phyloP scores from a whole-genome alignment of 2,113 vertebrate genomes.

The Silurus glanis region DNA sequence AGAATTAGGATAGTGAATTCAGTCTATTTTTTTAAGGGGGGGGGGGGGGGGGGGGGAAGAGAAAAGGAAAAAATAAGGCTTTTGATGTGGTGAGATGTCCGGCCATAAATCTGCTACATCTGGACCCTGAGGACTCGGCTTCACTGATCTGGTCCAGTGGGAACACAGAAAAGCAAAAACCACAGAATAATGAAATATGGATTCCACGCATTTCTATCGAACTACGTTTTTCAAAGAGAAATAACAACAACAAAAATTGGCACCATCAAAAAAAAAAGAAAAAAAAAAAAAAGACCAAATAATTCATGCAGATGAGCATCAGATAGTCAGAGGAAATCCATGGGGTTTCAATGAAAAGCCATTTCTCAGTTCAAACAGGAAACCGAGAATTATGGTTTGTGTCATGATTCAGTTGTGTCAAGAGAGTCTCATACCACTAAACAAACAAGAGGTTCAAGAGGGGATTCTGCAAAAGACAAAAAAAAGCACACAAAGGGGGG shows the following conservation, averaged over 20 bases:
- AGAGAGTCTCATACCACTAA: constrained; percentile 62
- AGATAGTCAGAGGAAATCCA: constrained; percentile 64
- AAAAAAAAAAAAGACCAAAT: constrained; percentile 38
- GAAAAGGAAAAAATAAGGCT: constrained; percentile 24
- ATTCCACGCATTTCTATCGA: constrained; percentile 67
- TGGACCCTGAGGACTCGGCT: constrained; percentile 43
- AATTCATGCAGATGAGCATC: constrained; percentile 58
- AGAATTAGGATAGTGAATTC: constrained; percentile 23
- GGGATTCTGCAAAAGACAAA: constrained; percentile 35
- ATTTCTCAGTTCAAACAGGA: constrained; percentile 64
- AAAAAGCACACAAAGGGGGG: constrained; percentile 54
- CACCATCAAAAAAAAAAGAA: constrained; percentile 66
- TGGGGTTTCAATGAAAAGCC: constrained; percentile 61
- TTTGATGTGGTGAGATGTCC: constrained; percentile 50
- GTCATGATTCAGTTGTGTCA: constrained; percentile 62
- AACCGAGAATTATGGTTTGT: constrained; percentile 63
- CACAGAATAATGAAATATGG: constrained; percentile 57
- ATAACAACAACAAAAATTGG: constrained; percentile 41
- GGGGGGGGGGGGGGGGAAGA: too few species aligned
- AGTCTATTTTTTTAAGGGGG: not conserved
- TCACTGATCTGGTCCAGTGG: constrained; percentile 57
- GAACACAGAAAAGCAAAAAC: constrained; percentile 61
- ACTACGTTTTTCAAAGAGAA: constrained; percentile 66
- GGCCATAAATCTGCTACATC: constrained; percentile 45
- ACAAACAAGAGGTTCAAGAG: constrained; percentile 30